Base-by-base conservation (phyloP, 2,797 vertebrate genomes). In the Melanotaenia pygmaea region DNA sequence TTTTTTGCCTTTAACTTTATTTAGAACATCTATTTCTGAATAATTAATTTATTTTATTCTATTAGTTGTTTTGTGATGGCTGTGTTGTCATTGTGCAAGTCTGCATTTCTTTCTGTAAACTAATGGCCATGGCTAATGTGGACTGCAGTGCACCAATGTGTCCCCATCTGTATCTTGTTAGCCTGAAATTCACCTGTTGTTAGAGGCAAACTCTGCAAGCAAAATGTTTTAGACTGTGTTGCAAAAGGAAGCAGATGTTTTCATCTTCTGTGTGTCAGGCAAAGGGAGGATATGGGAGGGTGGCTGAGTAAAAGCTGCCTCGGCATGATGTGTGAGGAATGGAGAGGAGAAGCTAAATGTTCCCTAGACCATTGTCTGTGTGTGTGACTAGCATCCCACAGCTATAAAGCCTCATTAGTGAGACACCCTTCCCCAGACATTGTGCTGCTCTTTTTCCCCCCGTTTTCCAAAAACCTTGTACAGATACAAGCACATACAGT, bases 371-470 rank as follows among this genome's bases (percentile, higher is more conserved):
- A 89, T 86, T 89, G 88, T 89, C 79, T 90, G 86, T 86, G 81
- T 90, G 83, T 91, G 87, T 87, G 88, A 86, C 81, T 91, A 54
- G 72, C 89, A 91, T 93, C 91, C 90, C 84, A 89, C 89, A 79
- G 89, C 86, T 90, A 88, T 91, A 88, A 91, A 88, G 92, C 89
- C 93, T 95, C 93, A 94, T 94, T 94, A 95, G 92, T 82, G 89
- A 94, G 92, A 93, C 88, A 93, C 81, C 84, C 82, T 86, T 76
- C 83, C 82, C 83, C 74, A 89, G 88, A 88, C 80, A 80, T 71
- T 82, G 80, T 61, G 73, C 77, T 77, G 70, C 82, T 88, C 66
- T 62, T 75, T 78, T 75, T 78, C 74, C 74, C 73, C 73, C 73
- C 73, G 74, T 72, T 80, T 60, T 69, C 68, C 72, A 72, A 76